Base-by-base conservation (phyloP, 2,888 invertebrate species). In the Leucophora obtusa region DNA sequence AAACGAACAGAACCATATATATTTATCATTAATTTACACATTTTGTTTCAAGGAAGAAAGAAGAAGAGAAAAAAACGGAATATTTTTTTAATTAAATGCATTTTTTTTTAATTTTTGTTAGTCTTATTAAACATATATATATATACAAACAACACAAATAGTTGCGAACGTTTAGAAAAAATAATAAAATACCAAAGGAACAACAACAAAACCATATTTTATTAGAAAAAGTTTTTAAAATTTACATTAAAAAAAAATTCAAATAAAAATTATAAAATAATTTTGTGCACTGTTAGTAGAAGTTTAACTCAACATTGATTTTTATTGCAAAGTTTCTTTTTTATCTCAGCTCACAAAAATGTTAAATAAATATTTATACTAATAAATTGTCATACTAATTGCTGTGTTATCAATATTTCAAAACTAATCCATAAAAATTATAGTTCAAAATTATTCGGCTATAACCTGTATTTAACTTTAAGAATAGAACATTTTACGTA, bases 11-110 rank as follows among this genome's bases (percentile, higher is more conserved):
- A 86, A 86, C 84, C 86, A 79, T 75, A 59, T 82, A 71, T 24
- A 76, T 77, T 71, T 82, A 72, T 84, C 76, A 11, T 65, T 65
- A 70, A 59, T 58, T 53, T 59, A 77, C 53, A 71, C 43, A 71
- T 65, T 70, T 76, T 71, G 76, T 76, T 84, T 88, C 89, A 88
- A 88, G 89, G 87, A 86, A 89, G 88, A 88, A 89, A 88, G 89
- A 86, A 88, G 89, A 89, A 89, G 87, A 88, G 87, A 88, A 89
- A 85, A 88, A 89, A 89, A 87, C 87, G 88, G 87, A 87, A 85
- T 83, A 85, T 83, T 83, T 85, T n/a, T 84, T 54, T 65, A 82
- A 85, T 82, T 83, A 76, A 82, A 83, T 83, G 71, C 69, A 77
- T 76, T 84, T 83, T 82, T 81, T 83, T 82, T 81, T 68, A 60